phyloP scores from a whole-genome alignment of 2,888 invertebrate genomes.

The Dolichopus griseipennis region DNA sequence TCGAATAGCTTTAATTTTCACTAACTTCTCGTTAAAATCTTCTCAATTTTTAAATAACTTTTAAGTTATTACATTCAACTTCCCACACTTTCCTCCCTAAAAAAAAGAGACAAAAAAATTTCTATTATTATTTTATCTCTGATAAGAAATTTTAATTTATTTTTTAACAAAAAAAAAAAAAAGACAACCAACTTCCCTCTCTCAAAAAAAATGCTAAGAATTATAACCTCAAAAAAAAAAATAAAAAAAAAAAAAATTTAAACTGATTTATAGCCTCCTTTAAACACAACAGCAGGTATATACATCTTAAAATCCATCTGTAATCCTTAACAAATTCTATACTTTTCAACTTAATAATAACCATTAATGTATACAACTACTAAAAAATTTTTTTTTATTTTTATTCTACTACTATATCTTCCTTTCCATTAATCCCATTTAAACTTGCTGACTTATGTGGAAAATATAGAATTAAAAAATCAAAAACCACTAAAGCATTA shows the following conservation, averaged over 20 bases:
- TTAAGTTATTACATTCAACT: too few species aligned
- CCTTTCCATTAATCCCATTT: conserved; percentile 6
- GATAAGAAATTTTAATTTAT: background rate
- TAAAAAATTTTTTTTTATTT: too few species aligned
- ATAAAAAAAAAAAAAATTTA: background rate
- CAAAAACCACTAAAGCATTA: background rate
- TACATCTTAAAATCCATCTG: background rate
- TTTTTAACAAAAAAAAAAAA: background rate
- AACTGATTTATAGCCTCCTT: conserved; percentile 2
- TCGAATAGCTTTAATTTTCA: too few species aligned
- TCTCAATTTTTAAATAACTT: too few species aligned
- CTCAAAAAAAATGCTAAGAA: too few species aligned
- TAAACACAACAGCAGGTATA: background rate
- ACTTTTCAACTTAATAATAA: background rate
- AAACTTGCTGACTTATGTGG: conserved; percentile 1
- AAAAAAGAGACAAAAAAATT: too few species aligned
- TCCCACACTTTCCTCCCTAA: too few species aligned
- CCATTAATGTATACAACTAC: too few species aligned
- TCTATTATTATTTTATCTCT: background rate
- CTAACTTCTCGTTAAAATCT: too few species aligned
- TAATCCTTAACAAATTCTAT: background rate
- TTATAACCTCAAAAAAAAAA: too few species aligned
- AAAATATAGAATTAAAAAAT: background rate
- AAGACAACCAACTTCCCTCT: too few species aligned
- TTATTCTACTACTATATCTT: background rate